Evolutionary conservation across 2,797 vertebrate genomes (phyloP), one percentile per base, ranked within the genome.

Genomic region (Semotilus atromaculatus): DNA sequence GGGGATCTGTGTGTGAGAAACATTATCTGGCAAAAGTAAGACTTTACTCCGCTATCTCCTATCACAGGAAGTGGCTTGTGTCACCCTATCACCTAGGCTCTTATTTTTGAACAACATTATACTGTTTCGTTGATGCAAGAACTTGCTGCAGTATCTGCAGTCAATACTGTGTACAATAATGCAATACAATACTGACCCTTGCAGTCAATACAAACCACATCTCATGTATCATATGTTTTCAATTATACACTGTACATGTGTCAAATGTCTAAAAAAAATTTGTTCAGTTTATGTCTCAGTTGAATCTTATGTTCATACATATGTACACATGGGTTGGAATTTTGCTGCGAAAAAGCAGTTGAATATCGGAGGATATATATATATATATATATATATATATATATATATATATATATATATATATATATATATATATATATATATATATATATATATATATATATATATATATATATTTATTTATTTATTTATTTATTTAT

Each of bases 21-120:
- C 87, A 55, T 34, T 80, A 86, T 89, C 82, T 48, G 23, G 7
- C 58, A 80, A 83, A 82, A 84, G 81, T 43, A 36, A 85, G 85
- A 83, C 73, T 64, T 68, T 75, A 38, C 62, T 83, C 83, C 16
- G n/a, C 55, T 74, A 79, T 86, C 53, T 79, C 66, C 66, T 72
- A 68, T 80, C 82, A 71, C 48, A 84, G 71, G 51, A 76, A 62
- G 29, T 36, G 43, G 78, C 14, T 81, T 48, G 21, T 83, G 72
- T 83, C 71, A 80, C 81, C 68, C 29, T 71, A 73, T 77, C 72
- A 60, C 38, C 23, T 29, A 4, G 64, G 40, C 40, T 80, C 58
- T 58, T 64, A 38, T 70, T 77, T 48, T 67, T 51, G 18, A 66
- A 78, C 77, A 84, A 60, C 23, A 68, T 68, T 66, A 81, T 60